Evolutionary conservation across 2,113 vertebrate species (phyloP).

Genomic region (Furnarius figulus): DNA sequence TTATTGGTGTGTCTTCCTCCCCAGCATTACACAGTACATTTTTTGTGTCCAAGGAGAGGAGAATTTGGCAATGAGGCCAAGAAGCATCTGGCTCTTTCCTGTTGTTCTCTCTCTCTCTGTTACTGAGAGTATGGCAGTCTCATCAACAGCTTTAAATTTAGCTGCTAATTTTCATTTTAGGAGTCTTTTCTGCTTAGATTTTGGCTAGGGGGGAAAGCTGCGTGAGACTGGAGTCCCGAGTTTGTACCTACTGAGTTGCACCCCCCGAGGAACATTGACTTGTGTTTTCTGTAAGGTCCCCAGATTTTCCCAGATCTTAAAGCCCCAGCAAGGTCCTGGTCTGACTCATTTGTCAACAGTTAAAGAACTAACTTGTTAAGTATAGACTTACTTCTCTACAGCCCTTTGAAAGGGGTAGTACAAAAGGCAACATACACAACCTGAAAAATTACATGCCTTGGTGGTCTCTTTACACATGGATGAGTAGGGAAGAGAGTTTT

Average conservation of each 20-base stretch:
- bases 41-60: conserved; percentile 8
- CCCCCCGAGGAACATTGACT: neutral
- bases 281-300: neutral
- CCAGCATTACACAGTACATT: neutral
- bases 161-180: neutral
- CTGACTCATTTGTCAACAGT: neutral
- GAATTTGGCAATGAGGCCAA: neutral
- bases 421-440: neutral
- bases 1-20: conserved; percentile 48
- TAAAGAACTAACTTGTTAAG: neutral
- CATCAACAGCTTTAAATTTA: conserved; percentile 9
- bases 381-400: neutral
- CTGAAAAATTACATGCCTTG: neutral
- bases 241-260: neutral
- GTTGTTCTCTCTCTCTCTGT: conserved; percentile 24
- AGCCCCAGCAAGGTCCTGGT: neutral
- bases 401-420: neutral
- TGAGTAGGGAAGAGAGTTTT: neutral
- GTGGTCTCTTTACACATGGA: neutral
- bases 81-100: conserved; percentile 34
- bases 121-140: neutral
- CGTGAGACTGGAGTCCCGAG: neutral
- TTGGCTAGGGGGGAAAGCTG: neutral
- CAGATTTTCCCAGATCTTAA: neutral
- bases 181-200: neutral